Percentiles rank a stretch among this genome's conserved stretches.
Evolutionary conservation across 2,113 vertebrate genomes (phyloP).

Genomic region (Aptenodytes patagonicus): DNA sequence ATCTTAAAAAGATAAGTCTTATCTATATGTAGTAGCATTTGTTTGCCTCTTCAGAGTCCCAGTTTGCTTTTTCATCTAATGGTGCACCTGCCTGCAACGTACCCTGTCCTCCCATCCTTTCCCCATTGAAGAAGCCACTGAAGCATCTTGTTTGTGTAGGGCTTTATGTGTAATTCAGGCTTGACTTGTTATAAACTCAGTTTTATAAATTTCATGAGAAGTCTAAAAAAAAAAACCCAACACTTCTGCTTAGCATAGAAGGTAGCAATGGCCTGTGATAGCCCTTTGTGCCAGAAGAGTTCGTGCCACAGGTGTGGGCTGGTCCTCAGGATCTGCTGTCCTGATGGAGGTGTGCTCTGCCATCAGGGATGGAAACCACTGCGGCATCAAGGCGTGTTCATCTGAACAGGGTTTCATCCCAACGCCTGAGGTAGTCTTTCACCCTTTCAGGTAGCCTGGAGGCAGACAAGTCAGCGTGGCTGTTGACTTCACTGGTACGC

Average conservation of each 20-base stretch:
- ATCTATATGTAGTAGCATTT: background rate
- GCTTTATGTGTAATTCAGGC: background rate
- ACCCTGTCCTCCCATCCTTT: background rate
- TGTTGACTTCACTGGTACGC: background rate
- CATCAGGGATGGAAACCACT: background rate
- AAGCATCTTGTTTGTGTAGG: background rate
- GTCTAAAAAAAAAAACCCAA: background rate
- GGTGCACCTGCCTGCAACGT: rapidly evolving
- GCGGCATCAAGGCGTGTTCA: rapidly evolving
- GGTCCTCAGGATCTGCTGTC: background rate
- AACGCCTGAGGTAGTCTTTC: background rate
- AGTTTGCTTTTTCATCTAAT: background rate
- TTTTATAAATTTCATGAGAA: background rate
- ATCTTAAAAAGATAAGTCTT: background rate
- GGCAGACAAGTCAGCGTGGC: background rate
- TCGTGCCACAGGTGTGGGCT: background rate
- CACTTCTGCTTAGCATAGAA: background rate
- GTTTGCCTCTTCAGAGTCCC: background rate
- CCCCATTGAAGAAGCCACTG: background rate
- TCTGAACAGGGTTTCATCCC: background rate
- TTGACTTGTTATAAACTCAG: background rate
- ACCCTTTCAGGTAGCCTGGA: background rate
- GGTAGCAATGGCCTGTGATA: background rate
- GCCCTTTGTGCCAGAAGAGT: background rate
- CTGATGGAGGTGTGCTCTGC: background rate